A percentile compares a stretch with the other conserved stretches of the same genome.
Conservation (phyloP, 2,113 vertebrate genomes). For the Chloebia gouldiae region DNA sequence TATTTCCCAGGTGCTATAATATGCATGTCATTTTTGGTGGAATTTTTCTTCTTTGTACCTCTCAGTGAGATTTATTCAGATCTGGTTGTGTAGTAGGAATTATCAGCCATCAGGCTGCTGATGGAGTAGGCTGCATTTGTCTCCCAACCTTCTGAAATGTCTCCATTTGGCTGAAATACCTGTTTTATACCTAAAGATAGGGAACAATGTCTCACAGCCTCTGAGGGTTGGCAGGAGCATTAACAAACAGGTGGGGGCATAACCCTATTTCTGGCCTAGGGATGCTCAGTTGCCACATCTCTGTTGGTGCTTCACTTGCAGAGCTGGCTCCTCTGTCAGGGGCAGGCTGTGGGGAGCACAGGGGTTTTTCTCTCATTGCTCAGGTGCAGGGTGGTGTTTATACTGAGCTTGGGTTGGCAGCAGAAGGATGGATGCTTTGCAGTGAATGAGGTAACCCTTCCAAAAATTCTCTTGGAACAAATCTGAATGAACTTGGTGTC, state of each 20-base stretch:
- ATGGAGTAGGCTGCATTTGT: not conserved
- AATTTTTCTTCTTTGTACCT: not conserved
- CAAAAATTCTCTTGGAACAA: not conserved
- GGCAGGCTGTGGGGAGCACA: not conserved
- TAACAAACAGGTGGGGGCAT: not conserved
- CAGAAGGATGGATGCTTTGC: not conserved
- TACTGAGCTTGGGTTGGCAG: not conserved
- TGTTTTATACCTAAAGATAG: not conserved
- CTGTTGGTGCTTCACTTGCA: not conserved
- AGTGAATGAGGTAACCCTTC: not conserved
- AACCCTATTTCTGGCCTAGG: not conserved
- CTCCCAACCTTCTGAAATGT: not conserved
- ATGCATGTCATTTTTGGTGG: not conserved
- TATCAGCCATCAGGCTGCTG: not conserved
- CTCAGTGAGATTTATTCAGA: not conserved
- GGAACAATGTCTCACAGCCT: not conserved
- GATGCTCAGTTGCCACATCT: not conserved
- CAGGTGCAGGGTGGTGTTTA: accelerated
- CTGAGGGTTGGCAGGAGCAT: not conserved
- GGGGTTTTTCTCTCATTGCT: not conserved
- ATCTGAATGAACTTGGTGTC: not conserved
- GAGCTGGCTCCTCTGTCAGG: not conserved
- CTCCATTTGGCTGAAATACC: not conserved
- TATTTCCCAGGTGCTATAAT: not conserved
- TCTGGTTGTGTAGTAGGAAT: not conserved